phyloP scores from a whole-genome alignment of 2,113 vertebrate species.

The Alethe castanea region DNA sequence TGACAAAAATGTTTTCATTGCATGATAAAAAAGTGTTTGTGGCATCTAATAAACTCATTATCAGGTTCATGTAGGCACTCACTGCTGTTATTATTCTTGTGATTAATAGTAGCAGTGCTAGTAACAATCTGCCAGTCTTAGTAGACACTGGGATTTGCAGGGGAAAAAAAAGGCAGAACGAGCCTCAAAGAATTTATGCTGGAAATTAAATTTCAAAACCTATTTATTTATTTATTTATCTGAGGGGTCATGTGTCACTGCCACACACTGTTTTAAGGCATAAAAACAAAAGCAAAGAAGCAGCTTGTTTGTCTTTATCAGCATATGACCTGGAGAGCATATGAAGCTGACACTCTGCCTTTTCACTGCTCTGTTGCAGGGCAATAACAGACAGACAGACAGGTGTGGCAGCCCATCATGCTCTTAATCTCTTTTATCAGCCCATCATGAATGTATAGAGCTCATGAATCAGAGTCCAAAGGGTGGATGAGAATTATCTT shows the following conservation, averaged over 20 bases:
- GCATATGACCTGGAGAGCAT: background rate
- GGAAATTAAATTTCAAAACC: background rate
- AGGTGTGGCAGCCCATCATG: background rate
- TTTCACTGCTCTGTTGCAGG: background rate
- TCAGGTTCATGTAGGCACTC: background rate
- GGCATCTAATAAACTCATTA: background rate
- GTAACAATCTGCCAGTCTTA: background rate
- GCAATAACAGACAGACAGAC: background rate
- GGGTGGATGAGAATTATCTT: background rate
- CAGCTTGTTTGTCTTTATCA: background rate
- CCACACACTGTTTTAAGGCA: background rate
- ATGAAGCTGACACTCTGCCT: background rate
- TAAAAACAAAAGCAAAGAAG: background rate
- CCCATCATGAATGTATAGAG: background rate
- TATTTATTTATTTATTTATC: background rate
- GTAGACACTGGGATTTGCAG: background rate
- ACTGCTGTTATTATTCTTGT: background rate
- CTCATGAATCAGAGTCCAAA: conserved; percentile 22
- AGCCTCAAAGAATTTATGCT: background rate
- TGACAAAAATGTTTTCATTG: background rate
- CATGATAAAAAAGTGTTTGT: background rate
- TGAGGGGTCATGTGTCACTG: background rate
- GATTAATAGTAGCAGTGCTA: background rate
- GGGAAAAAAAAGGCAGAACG: background rate
- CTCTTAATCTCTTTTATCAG: background rate